phyloP scores from a whole-genome alignment of 2,113 vertebrate genomes.

The Propithecus coquereli region DNA sequence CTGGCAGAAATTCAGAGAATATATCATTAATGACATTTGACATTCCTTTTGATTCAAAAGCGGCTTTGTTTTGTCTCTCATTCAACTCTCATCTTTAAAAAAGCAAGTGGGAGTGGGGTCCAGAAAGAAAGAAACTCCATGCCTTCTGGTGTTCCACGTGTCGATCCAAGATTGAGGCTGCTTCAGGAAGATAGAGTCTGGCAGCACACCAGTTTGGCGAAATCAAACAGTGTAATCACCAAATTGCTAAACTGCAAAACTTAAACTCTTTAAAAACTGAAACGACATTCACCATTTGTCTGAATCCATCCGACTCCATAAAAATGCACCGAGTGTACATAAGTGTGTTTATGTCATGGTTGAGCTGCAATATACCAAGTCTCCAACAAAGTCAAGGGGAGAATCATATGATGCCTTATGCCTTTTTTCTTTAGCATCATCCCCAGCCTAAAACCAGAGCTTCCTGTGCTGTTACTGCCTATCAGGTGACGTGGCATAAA shows the following conservation, averaged over 20 bases:
- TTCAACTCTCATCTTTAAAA: conserved; percentile 11
- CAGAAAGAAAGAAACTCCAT: not conserved
- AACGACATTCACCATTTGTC: not conserved
- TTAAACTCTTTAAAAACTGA: not conserved
- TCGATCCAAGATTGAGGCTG: not conserved
- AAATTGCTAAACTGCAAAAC: not conserved
- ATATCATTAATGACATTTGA: not conserved
- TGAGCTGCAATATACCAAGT: not conserved
- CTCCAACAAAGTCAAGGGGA: not conserved
- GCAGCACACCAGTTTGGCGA: not conserved
- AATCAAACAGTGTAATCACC: not conserved
- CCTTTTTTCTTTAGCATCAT: not conserved
- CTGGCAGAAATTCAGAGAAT: not conserved
- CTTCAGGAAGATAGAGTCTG: not conserved
- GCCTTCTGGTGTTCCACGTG: not conserved
- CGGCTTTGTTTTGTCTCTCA: not conserved
- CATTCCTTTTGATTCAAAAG: not conserved
- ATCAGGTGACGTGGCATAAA: not conserved
- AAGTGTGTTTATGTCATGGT: accelerated
- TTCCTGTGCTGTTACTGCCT: not conserved
- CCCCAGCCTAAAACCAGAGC: not conserved
- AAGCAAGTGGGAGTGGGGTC: no score
- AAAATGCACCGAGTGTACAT: not conserved
- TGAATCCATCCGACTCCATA: not conserved
- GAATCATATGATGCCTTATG: not conserved